These are phyloP conservation scores for Parnassius orleans DNA, from an alignment of 2,888 invertebrate genomes.

Conservation along the genomic window DNA sequence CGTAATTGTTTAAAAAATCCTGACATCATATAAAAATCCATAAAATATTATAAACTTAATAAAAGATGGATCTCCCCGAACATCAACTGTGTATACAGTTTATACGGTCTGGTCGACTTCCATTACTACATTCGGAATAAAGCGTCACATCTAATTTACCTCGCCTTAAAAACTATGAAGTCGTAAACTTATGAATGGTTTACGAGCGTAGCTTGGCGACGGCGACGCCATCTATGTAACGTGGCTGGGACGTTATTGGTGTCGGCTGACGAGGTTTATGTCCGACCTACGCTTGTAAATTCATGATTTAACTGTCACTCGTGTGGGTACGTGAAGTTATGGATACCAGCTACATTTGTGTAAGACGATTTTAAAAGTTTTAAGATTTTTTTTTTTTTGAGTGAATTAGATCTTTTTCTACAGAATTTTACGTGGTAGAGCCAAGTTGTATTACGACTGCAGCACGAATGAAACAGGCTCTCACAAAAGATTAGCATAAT, in stretches of 20 bases:
- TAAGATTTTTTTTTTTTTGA: too few species aligned
- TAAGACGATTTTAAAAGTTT: conserved; percentile 5
- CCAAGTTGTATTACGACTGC: too few species aligned
- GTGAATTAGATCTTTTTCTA: too few species aligned
- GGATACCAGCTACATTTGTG: not conserved
- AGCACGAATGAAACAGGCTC: too few species aligned
- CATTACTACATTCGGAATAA: conserved; percentile 25
- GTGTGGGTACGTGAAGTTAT: conserved; percentile 3
- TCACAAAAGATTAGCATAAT: too few species aligned
- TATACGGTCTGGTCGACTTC: conserved; percentile 9
- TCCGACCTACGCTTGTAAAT: conserved; percentile 29
- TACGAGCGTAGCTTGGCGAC: conserved; percentile 25
- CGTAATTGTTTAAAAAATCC: too few species aligned
- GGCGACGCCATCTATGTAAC: conserved; percentile 20
- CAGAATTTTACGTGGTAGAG: not conserved
- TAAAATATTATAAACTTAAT: not conserved
- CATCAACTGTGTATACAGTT: conserved; percentile 8
- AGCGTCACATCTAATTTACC: conserved; percentile 24
- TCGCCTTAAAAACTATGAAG: conserved; percentile 25
- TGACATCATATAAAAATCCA: conserved; percentile 16
- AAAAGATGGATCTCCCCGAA: not conserved
- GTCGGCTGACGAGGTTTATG: conserved; percentile 26
- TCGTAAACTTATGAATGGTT: conserved; percentile 28
- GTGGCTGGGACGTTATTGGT: conserved; percentile 26
- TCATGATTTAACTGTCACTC: conserved; percentile 30